Conservation (phyloP, 2,113 vertebrate genomes). For the Alectura lathami region DNA sequence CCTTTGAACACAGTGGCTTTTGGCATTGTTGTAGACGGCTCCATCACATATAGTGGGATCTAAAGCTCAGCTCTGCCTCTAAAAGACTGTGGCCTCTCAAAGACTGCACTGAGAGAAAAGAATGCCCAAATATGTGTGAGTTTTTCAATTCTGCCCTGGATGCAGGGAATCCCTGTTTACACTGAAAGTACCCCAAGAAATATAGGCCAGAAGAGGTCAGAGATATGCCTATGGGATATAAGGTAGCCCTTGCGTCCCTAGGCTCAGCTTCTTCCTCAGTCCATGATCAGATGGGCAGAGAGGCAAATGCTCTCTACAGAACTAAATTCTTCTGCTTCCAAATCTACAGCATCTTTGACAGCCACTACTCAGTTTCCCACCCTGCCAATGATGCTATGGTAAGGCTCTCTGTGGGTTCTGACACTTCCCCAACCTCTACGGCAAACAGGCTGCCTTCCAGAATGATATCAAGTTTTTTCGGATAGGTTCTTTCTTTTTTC, state of each 20-base stretch:
- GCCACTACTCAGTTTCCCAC: neutral
- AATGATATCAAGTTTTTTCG: neutral
- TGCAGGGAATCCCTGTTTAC: neutral
- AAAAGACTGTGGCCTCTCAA: no score
- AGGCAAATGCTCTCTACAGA: neutral
- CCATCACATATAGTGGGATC: neutral
- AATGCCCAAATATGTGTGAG: neutral
- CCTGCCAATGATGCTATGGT: neutral
- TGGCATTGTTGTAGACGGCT: neutral
- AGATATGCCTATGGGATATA: neutral
- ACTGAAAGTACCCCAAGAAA: neutral
- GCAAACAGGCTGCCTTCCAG: neutral
- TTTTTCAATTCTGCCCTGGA: neutral
- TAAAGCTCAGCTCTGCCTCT: neutral
- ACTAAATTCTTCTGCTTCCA: no score
- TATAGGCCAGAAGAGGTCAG: neutral
- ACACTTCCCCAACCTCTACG: neutral
- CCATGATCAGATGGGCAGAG: neutral
- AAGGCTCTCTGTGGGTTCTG: neutral
- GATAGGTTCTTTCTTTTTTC: neutral
- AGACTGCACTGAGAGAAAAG: neutral
- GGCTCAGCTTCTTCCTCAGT: neutral
- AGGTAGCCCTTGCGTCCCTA: neutral
- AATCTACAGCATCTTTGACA: accelerated
- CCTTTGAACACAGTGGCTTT: neutral